Base-by-base conservation (phyloP, 2,888 invertebrate species). In the Brachynemurus nebulosus region DNA sequence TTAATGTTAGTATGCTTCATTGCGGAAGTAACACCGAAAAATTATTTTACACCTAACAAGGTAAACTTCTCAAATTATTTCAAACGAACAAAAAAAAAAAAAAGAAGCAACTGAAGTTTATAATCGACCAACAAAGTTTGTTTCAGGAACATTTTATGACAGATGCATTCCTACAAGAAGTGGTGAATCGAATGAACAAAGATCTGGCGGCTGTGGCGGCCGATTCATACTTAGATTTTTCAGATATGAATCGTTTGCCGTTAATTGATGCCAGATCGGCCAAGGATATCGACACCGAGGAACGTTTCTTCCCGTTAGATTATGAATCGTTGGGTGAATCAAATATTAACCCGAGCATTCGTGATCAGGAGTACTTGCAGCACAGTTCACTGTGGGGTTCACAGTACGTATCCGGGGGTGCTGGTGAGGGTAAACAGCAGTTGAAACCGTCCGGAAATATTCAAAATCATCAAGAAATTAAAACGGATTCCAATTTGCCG, bases 401-500 rank as follows among this genome's bases (percentile, higher is more conserved):
- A 59, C 84, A 86, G 57, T 80, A 77, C 57, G 68, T 81, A 41
- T 75, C 78, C 27, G 82, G 81, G 25, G 88, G 86, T 12, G 81
- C 82, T 47, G 86, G 86, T 9, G 88, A 88, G 61, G 83, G 80
- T 30, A 71, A 74, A 45, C 80, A 83, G 59, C 70, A 71, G 2
- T 63, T 82, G 40, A 71, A 69, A 48, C 71, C 74, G 4, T 70
- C 72, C 23, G 75, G 72, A 2, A 53, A 64, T 11, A 53, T 74
- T 21, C 71, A 73, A 40, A 80, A 78, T 54, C 65, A 69, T 27
- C 77, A 80, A 52, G 80, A 86, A 63, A 79, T 91, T 40, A 96
- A 96, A 66, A 80, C 86, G 3, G 95, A 97, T 59, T 85, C 86
- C 8, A 80, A 85, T 11, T 70, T 98, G 46, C 97, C 97, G 0